phyloP scores from a whole-genome alignment of 2,888 invertebrate genomes.

The Nephrotoma appendiculata region DNA sequence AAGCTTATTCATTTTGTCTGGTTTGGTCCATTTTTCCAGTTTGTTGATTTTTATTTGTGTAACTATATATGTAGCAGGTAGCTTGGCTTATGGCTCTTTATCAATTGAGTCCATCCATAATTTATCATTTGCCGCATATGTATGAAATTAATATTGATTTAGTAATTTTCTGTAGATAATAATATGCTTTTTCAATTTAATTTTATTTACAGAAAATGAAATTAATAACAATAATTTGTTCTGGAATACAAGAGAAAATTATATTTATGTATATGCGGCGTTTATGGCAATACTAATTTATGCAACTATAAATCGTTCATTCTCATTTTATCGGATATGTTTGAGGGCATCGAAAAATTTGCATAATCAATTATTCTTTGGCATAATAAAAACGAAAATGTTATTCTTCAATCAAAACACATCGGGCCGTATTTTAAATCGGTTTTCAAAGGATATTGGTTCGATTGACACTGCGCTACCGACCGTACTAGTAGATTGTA shows the following conservation, averaged over 20 bases:
- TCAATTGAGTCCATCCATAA: no score
- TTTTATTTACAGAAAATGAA: not conserved
- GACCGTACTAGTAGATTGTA: slow-evolving; percentile 33
- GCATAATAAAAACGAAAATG: slow-evolving; percentile 41
- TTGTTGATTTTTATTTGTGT: no score
- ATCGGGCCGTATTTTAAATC: slow-evolving; percentile 40
- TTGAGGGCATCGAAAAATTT: slow-evolving; percentile 40
- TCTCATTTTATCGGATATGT: slow-evolving; percentile 36
- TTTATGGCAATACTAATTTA: slow-evolving; percentile 33
- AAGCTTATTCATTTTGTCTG: no score
- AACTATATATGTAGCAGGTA: no score
- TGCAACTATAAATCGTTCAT: slow-evolving; percentile 19
- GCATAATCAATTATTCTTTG: slow-evolving; percentile 44
- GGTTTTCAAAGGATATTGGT: slow-evolving; percentile 50
- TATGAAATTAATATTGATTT: not conserved
- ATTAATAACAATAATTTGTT: not conserved
- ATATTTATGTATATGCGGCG: slow-evolving; percentile 39
- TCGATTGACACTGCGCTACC: slow-evolving; percentile 34
- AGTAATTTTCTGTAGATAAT: not conserved
- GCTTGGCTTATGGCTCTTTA: no score
- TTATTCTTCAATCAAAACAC: slow-evolving; percentile 49
- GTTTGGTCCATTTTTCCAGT: no score
- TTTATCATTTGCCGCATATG: no score
- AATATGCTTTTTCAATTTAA: not conserved
- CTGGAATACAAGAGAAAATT: slow-evolving; percentile 26